These are phyloP conservation scores for Latrodectus hesperus DNA, from an alignment of 2,888 invertebrate species.

Conservation along the genomic window DNA sequence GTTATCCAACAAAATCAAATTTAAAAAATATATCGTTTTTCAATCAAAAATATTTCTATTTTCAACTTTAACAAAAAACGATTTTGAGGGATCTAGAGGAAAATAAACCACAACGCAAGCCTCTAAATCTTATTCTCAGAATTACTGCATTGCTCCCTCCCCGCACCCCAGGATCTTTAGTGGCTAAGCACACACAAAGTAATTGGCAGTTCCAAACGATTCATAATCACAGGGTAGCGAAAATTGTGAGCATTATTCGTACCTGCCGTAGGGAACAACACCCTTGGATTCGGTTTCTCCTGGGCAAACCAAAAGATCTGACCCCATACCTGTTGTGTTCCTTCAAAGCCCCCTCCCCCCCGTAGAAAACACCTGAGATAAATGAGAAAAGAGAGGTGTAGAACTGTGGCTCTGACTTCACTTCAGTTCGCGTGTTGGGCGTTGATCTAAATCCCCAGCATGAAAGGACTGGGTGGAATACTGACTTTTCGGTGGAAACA, in stretches of 20 bases:
- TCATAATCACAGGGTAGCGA: background rate
- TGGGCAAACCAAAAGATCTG: background rate
- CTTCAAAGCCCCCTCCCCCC: background rate
- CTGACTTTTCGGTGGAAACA: background rate
- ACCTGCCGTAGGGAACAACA: background rate
- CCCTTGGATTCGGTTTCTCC: background rate
- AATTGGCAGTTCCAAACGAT: constrained; percentile 2
- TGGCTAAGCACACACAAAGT: background rate
- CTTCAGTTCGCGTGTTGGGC: background rate
- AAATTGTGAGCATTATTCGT: background rate
- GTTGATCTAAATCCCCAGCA: background rate
- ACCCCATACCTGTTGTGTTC: background rate
- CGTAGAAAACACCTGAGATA: background rate
- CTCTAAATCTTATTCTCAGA: too few species aligned
- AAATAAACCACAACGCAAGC: too few species aligned
- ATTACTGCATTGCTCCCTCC: background rate
- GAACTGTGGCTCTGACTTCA: background rate
- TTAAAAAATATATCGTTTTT: too few species aligned
- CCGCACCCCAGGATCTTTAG: background rate
- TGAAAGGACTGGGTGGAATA: background rate
- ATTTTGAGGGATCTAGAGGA: too few species aligned
- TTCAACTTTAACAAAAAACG: too few species aligned
- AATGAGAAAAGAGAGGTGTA: background rate
- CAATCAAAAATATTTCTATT: too few species aligned
- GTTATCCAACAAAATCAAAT: too few species aligned